phyloP scores from a whole-genome alignment of 2,888 invertebrate species.

The Harpalus rufipes region DNA sequence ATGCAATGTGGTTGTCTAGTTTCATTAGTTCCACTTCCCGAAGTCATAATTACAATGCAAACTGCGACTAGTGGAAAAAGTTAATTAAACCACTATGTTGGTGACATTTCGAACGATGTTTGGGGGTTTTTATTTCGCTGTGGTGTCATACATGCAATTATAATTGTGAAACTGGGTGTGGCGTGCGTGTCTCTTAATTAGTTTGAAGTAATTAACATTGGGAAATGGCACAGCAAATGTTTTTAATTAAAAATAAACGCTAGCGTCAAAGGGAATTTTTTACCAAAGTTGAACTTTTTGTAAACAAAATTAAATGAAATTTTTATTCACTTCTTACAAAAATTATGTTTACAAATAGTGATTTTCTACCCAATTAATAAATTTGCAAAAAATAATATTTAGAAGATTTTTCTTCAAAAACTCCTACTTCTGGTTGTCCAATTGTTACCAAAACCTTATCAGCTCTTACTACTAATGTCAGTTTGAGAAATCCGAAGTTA shows the following conservation, averaged over 20 bases:
- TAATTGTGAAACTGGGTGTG: slow-evolving; percentile 31
- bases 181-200: slow-evolving; percentile 12
- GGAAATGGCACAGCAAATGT: not conserved
- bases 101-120: slow-evolving; percentile 15
- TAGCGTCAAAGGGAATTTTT: not conserved
- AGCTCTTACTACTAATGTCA: too few species aligned
- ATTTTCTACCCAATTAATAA: too few species aligned
- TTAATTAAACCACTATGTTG: slow-evolving; percentile 1
- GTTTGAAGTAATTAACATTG: slow-evolving; percentile 6
- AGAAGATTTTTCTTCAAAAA: too few species aligned
- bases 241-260: slow-evolving; percentile 2
- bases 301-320: too few species aligned
- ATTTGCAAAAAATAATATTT: too few species aligned
- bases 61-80: slow-evolving; percentile 32
- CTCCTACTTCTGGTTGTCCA: too few species aligned
- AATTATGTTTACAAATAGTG: too few species aligned
- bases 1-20: not conserved
- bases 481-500: too few species aligned
- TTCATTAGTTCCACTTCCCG: slow-evolving; percentile 5
- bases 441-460: too few species aligned
- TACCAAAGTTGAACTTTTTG: not conserved
- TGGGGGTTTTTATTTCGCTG: slow-evolving; percentile 12
- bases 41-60: slow-evolving; percentile 1
- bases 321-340: too few species aligned
- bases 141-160: slow-evolving; percentile 24